Evolutionary conservation across 2,113 vertebrate species (phyloP).

Genomic region (Embiotoca jacksoni): DNA sequence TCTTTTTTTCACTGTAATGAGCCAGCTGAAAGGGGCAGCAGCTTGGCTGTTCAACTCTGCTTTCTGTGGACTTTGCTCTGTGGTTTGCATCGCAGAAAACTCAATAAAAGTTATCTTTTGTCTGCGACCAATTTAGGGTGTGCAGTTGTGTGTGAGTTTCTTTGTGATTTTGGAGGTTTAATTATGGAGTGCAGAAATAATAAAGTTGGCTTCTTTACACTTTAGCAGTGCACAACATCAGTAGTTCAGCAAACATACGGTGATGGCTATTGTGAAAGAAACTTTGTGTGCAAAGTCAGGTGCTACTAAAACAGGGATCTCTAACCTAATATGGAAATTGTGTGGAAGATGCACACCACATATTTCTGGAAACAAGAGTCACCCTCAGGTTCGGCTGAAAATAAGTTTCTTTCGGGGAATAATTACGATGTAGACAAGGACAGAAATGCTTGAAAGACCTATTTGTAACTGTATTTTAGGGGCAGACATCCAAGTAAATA

Average conservation of each 20-base stretch:
- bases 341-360: background rate
- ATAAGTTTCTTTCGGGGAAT: background rate
- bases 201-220: background rate
- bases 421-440: background rate
- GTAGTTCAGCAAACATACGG: background rate
- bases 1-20: slow-evolving; percentile 60
- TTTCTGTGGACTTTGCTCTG: slow-evolving; percentile 5
- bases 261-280: too few relatives aligned
- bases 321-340: background rate
- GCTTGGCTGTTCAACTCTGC: slow-evolving; percentile 14
- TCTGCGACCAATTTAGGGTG: background rate
- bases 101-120: slow-evolving; percentile 15
- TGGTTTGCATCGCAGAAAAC: slow-evolving; percentile 4
- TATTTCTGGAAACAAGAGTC: background rate
- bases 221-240: background rate
- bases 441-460: background rate
- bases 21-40: slow-evolving; percentile 44
- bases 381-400: background rate
- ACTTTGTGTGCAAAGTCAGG: background rate
- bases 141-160: slow-evolving; percentile 1
- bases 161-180: background rate
- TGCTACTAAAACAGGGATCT: background rate
- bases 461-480: background rate
- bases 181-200: background rate
- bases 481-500: background rate